phyloP scores from a whole-genome alignment of 2,113 vertebrate genomes.

The Gadus macrocephalus region DNA sequence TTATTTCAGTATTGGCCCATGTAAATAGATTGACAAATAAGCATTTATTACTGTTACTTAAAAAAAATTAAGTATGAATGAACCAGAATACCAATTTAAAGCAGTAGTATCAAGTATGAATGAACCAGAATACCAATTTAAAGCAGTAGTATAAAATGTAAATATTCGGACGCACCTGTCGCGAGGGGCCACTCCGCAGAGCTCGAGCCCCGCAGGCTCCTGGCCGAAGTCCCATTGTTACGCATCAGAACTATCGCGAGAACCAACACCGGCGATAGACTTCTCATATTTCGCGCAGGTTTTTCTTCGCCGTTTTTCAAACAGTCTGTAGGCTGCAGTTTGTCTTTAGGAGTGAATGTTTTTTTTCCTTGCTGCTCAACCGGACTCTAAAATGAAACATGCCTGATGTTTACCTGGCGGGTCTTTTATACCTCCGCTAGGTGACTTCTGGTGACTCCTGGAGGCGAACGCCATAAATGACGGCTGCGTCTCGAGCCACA shows the following conservation, averaged over 20 bases:
- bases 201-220: slow-evolving; percentile 22
- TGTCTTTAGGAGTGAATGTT: neutral
- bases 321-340: neutral
- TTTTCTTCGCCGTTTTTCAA: neutral
- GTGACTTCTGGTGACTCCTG: neutral
- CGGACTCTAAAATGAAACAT: neutral
- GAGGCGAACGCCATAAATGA: neutral
- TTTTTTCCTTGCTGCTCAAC: neutral
- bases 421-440: neutral
- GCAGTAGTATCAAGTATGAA: too few relatives aligned
- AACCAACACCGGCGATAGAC: slow-evolving; percentile 53
- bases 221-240: slow-evolving; percentile 43
- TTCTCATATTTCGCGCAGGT: slow-evolving; percentile 45
- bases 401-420: neutral
- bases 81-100: neutral
- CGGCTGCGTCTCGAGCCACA: slow-evolving; percentile 9
- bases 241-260: slow-evolving; percentile 35
- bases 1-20: too few relatives aligned
- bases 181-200: slow-evolving; percentile 33
- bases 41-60: too few relatives aligned
- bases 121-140: neutral
- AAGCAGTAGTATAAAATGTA: neutral
- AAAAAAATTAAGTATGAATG: too few relatives aligned
- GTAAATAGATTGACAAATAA: too few relatives aligned
- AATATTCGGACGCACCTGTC: slow-evolving; percentile 53